Percentiles rank a stretch among this genome's conserved stretches.
Conservation (phyloP, 53 echinoderm and acorn worm genomes). For the Actinopyga echinites region DNA sequence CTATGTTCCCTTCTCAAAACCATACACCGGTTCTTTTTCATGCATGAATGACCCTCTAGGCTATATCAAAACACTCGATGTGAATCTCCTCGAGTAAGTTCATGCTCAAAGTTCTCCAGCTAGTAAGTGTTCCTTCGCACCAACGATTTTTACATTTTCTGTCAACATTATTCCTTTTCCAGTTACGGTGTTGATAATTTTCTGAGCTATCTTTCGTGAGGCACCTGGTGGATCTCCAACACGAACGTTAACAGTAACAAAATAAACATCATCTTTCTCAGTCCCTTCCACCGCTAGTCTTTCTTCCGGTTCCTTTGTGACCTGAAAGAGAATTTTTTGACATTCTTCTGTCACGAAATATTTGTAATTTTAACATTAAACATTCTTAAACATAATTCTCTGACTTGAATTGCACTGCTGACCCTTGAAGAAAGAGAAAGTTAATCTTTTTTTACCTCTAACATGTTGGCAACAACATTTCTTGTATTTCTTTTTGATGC, state of each 20-base stretch:
- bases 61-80: no score
- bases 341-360: no score
- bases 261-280: conserved; percentile 53
- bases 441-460: no score
- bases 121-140: conserved; percentile 66
- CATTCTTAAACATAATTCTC: no score
- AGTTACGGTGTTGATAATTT: conserved; percentile 39
- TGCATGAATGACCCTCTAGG: no score
- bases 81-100: not conserved
- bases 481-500: no score
- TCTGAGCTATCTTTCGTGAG: conserved; percentile 14
- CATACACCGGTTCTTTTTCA: no score
- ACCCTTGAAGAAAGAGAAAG: no score
- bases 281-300: conserved; percentile 16
- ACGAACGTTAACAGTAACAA: conserved; percentile 42
- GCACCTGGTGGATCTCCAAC: conserved; percentile 55
- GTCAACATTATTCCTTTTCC: conserved; percentile 58
- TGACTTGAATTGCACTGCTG: no score
- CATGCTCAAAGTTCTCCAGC: conserved; percentile 50
- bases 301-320: not conserved
- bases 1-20: no score
- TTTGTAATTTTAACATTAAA: no score
- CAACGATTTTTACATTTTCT: conserved; percentile 57
- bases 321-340: not conserved
- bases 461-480: no score